Percentiles rank a stretch among this genome's conserved stretches.
These are phyloP conservation scores for Pangasius krempfi DNA, from an alignment of 2,797 vertebrate species.

Conservation along the genomic window DNA sequence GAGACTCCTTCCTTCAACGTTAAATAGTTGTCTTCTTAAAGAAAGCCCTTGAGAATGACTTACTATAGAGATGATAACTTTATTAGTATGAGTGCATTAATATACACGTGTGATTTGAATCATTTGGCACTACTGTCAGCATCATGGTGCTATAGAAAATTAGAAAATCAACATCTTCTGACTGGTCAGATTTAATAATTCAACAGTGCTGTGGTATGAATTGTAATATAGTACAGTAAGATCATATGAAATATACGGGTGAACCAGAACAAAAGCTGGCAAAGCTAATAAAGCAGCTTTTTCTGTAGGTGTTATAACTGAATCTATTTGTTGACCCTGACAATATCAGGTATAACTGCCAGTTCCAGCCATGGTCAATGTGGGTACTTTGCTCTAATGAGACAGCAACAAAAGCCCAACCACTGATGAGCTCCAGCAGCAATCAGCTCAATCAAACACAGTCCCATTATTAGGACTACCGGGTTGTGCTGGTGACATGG, in stretches of 20 bases:
- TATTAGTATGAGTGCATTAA: background rate
- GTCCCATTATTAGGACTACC: slow-evolving; percentile 72
- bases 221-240: background rate
- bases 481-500: slow-evolving; percentile 68
- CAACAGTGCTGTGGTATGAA: background rate
- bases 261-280: background rate
- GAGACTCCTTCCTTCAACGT: background rate
- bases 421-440: slow-evolving; percentile 66
- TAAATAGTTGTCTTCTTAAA: background rate
- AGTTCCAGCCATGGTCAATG: slow-evolving; percentile 30
- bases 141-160: background rate
- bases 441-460: slow-evolving; percentile 68
- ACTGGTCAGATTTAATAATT: background rate
- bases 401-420: slow-evolving; percentile 34
- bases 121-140: background rate
- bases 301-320: slow-evolving; percentile 31
- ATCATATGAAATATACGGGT: background rate
- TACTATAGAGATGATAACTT: background rate
- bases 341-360: slow-evolving; percentile 22
- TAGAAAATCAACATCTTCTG: background rate
- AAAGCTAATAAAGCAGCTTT: background rate
- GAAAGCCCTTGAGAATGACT: background rate
- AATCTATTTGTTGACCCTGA: slow-evolving; percentile 54
- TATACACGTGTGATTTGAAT: background rate
- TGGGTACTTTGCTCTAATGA: slow-evolving; percentile 25